These are phyloP conservation scores for Elegia similella DNA, from an alignment of 2,888 invertebrate genomes.

Conservation along the genomic window DNA sequence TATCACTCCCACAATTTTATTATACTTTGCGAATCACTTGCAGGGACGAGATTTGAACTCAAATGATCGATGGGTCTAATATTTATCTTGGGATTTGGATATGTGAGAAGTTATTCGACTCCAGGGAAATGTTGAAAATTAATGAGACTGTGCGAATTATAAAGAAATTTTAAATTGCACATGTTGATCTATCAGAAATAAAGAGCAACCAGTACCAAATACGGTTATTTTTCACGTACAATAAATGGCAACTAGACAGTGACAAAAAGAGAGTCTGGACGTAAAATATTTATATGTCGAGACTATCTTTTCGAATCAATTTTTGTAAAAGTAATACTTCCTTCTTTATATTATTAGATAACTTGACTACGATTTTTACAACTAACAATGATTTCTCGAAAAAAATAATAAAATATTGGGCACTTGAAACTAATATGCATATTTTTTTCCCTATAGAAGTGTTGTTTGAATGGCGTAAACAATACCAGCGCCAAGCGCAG, in stretches of 20 bases:
- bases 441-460: conserved; percentile 1
- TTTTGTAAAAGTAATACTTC: too few species aligned
- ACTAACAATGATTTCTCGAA: background rate
- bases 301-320: too few species aligned
- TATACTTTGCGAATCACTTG: conserved; percentile 65
- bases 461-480: conserved; percentile 28
- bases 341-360: too few species aligned
- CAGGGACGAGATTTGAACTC: conserved; percentile 50
- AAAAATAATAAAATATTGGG: background rate
- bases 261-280: too few species aligned
- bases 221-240: too few species aligned
- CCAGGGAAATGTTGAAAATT: conserved; percentile 47
- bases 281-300: too few species aligned
- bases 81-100: conserved; percentile 41
- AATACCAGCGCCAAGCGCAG: conserved; percentile 43
- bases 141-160: background rate
- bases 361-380: too few species aligned
- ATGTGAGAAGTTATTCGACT: conserved; percentile 72
- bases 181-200: too few species aligned
- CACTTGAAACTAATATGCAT: background rate
- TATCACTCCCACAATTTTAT: conserved; percentile 79
- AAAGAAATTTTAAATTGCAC: too few species aligned
- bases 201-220: too few species aligned
- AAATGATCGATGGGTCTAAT: conserved; percentile 67
- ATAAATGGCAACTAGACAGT: too few species aligned